Evolutionary conservation across 1,140 invertebrate species (phyloP).

Genomic region (Theocolax elegans): DNA sequence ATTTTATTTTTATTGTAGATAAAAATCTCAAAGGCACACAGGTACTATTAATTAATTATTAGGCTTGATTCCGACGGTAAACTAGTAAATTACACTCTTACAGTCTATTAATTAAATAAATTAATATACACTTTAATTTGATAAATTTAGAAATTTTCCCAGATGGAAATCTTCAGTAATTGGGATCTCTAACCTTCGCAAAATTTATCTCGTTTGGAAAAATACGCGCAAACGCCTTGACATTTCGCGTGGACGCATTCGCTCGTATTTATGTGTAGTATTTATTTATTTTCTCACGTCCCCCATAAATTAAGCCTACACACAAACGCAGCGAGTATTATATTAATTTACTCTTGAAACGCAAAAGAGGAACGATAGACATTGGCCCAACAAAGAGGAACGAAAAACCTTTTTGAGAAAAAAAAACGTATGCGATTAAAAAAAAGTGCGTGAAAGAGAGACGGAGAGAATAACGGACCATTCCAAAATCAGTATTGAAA

Average conservation of each 20-base stretch:
- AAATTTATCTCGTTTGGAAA: too few species aligned
- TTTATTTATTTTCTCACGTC: slow-evolving; percentile 65
- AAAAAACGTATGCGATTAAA: neutral
- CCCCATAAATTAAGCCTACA: slow-evolving; percentile 44
- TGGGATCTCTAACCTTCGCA: too few species aligned
- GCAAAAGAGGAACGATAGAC: too few species aligned
- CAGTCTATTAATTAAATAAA: too few species aligned
- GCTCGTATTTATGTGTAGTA: slow-evolving; percentile 56
- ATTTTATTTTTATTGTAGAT: too few species aligned
- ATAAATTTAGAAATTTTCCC: too few species aligned
- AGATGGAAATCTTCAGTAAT: too few species aligned
- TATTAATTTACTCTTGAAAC: slow-evolving; percentile 47
- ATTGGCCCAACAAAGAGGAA: neutral
- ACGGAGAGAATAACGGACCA: slow-evolving; percentile 55
- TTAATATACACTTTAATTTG: too few species aligned
- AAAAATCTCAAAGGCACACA: too few species aligned
- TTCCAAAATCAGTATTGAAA: slow-evolving; percentile 68
- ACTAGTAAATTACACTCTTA: too few species aligned
- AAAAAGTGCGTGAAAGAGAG: slow-evolving; percentile 35
- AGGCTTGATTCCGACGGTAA: too few species aligned
- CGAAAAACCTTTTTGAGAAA: neutral
- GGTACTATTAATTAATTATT: too few species aligned
- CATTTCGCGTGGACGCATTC: slow-evolving; percentile 35
- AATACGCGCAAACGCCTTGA: slow-evolving; percentile 7
- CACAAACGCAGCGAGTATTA: slow-evolving; percentile 55